Evolutionary conservation across 2,113 vertebrate genomes (phyloP).

Genomic region (Erinaceus europaeus): DNA sequence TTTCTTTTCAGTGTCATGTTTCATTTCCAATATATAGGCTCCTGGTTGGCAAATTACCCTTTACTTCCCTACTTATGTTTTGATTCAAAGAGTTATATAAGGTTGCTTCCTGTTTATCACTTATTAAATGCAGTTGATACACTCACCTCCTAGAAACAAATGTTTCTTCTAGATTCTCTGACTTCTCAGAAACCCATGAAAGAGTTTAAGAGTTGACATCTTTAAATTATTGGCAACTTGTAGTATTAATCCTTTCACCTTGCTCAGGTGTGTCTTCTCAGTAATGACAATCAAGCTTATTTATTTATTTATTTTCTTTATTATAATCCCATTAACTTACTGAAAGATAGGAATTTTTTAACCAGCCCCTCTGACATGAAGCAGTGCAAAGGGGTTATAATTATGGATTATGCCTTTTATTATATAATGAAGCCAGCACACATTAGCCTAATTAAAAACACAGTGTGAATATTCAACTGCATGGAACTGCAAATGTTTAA

Average conservation of each 20-base stretch:
- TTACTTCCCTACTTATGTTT: background rate
- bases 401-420: constrained; percentile 76
- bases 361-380: constrained; percentile 72
- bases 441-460: constrained; percentile 72
- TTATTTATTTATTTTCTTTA: no score
- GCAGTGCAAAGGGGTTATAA: constrained; percentile 73
- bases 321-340: constrained; percentile 72
- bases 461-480: constrained; percentile 61
- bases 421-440: constrained; percentile 65
- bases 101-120: background rate
- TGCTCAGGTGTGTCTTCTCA: constrained; percentile 35
- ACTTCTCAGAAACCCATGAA: constrained; percentile 46
- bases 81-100: background rate
- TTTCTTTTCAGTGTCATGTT: background rate
- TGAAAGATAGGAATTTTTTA: constrained; percentile 70
- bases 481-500: constrained; percentile 70
- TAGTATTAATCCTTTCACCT: constrained; percentile 60
- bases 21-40: background rate
- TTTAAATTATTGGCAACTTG: constrained; percentile 42
- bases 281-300: constrained; percentile 49
- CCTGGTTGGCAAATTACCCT: background rate
- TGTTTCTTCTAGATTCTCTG: constrained; percentile 43
- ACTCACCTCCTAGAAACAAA: constrained; percentile 37
- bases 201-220: constrained; percentile 52
- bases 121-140: background rate